These are phyloP conservation scores for Champsocephalus gunnari DNA, from an alignment of 2,797 vertebrate genomes.

Conservation along the genomic window DNA sequence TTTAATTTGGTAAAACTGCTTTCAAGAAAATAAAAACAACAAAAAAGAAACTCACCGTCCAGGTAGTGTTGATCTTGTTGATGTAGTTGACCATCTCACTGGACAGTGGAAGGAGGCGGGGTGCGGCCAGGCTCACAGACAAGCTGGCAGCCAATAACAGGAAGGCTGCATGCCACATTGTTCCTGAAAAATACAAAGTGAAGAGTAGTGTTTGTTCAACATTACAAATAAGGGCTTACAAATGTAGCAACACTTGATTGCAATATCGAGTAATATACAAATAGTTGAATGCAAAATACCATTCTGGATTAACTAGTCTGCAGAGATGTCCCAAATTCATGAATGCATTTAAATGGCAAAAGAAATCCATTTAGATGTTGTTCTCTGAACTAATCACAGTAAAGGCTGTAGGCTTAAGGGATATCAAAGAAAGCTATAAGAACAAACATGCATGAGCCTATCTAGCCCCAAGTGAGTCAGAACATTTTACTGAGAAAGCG, in stretches of 20 bases:
- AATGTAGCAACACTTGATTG: too few relatives aligned
- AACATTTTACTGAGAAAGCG: too few relatives aligned
- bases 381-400: too few relatives aligned
- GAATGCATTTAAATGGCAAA: too few relatives aligned
- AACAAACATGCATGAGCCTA: neutral
- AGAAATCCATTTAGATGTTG: too few relatives aligned
- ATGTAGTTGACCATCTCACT: conserved; percentile 91
- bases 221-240: neutral
- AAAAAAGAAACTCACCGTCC: conserved; percentile 85
- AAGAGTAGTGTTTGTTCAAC: neutral
- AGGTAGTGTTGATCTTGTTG: conserved; percentile 95
- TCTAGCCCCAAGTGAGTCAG: neutral
- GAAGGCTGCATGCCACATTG: conserved; percentile 85
- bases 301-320: too few relatives aligned
- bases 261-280: too few relatives aligned
- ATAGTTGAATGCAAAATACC: too few relatives aligned
- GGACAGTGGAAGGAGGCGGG: conserved; percentile 85
- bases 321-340: too few relatives aligned
- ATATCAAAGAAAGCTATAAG: neutral
- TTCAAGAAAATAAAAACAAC: neutral
- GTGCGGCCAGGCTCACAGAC: conserved; percentile 77
- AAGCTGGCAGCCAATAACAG: conserved; percentile 84
- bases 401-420: neutral
- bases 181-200: conserved; percentile 40
- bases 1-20: neutral